Percentiles rank a stretch among this genome's conserved stretches.
Conservation (phyloP, 2,888 invertebrate genomes). For the Unio delphinus region DNA sequence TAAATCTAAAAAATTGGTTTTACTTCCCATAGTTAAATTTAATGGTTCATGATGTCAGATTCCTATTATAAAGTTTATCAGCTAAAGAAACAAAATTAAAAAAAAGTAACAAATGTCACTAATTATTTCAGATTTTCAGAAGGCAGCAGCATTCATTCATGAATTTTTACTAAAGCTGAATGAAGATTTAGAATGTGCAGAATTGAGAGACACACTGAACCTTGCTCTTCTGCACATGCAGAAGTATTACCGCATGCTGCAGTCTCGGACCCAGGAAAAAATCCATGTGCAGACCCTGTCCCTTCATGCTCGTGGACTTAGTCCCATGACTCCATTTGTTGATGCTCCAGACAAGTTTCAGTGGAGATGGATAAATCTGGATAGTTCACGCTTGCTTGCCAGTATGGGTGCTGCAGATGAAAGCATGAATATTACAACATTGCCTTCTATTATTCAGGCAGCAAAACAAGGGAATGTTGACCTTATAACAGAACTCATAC, state of each 20-base stretch:
- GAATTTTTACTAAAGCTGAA: conserved; percentile 69
- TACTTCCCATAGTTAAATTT: too few species aligned
- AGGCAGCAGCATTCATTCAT: conserved; percentile 69
- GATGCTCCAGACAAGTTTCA: conserved; percentile 69
- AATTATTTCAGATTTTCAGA: conserved; percentile 67
- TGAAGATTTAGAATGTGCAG: conserved; percentile 69
- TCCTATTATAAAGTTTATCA: too few species aligned
- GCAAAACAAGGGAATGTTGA: conserved; percentile 61
- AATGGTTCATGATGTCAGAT: too few species aligned
- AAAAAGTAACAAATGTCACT: neutral
- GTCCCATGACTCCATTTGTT: conserved; percentile 70
- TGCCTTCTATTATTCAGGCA: conserved; percentile 63
- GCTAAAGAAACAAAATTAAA: too few species aligned
- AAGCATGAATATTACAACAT: conserved; percentile 49
- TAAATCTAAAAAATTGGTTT: too few species aligned
- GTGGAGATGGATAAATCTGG: conserved; percentile 67
- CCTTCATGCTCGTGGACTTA: conserved; percentile 65
- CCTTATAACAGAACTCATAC: conserved; percentile 55
- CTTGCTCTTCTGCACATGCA: conserved; percentile 70
- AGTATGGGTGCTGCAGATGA: conserved; percentile 50
- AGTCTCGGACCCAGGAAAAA: conserved; percentile 59
- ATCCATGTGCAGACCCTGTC: conserved; percentile 51
- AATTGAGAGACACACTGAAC: conserved; percentile 68
- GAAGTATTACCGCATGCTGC: conserved; percentile 65
- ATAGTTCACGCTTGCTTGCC: conserved; percentile 53